Percentiles rank a stretch among this genome's conserved stretches.
Evolutionary conservation across 2,888 invertebrate genomes (phyloP).

Genomic region (Cecidostiba fungosa): DNA sequence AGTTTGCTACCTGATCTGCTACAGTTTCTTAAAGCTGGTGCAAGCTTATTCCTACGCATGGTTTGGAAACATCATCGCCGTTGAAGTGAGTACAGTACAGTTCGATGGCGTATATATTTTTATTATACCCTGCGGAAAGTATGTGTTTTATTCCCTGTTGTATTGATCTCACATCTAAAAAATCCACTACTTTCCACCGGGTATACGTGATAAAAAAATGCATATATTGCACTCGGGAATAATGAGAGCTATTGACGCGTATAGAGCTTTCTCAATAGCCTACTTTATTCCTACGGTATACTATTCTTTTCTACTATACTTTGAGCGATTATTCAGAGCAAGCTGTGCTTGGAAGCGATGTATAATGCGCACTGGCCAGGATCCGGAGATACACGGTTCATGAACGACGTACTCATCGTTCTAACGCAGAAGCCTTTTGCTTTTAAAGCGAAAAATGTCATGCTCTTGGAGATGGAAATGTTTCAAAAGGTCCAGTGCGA

Average conservation of each 20-base stretch:
- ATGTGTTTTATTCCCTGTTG: too few species aligned
- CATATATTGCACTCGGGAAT: too few species aligned
- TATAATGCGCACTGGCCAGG: slow-evolving; percentile 69
- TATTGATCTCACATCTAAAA: too few species aligned
- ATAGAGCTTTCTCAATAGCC: too few species aligned
- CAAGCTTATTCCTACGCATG: slow-evolving; percentile 70
- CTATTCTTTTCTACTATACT: too few species aligned
- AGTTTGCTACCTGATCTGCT: slow-evolving; percentile 44
- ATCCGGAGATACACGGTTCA: slow-evolving; percentile 62
- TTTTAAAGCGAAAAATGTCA: slow-evolving; percentile 62
- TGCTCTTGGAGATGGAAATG: slow-evolving; percentile 44
- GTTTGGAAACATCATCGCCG: slow-evolving; percentile 66
- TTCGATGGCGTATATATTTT: neutral
- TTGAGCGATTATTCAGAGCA: slow-evolving; percentile 65
- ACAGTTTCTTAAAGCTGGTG: slow-evolving; percentile 63
- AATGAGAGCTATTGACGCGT: too few species aligned
- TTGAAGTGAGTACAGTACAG: slow-evolving; percentile 63
- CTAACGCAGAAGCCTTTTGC: slow-evolving; percentile 68
- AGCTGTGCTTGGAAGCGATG: slow-evolving; percentile 66
- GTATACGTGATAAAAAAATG: too few species aligned
- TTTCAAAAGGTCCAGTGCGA: slow-evolving; percentile 55
- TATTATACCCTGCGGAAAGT: neutral
- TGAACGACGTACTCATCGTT: slow-evolving; percentile 65
- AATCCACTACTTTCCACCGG: too few species aligned
- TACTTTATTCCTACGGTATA: too few species aligned